Evolutionary conservation across 2,888 invertebrate species (phyloP), one percentile per base, ranked within the genome.

Genomic region (Zygogramma bicolorata): DNA sequence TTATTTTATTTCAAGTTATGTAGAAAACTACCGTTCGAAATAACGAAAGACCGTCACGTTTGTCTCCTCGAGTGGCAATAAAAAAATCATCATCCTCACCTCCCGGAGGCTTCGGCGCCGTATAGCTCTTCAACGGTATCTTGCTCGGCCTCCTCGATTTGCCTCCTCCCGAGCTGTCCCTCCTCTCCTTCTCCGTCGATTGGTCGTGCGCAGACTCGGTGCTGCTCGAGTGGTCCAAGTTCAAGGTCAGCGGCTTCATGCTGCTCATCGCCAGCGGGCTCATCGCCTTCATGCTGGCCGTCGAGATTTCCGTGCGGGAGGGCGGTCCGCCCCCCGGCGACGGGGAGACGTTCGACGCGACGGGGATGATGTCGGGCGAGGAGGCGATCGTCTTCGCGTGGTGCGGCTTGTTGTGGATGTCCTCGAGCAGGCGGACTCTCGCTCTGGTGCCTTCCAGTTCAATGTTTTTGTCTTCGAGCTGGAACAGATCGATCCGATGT

Each of bases 381-480:
- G 85, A 81, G 61, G 71, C 75, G 60, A 80, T 78, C 65, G 77
- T 77, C 38, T 68, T 69, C 20, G 77, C n/a, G 57, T 0, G 84
- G 81, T 76, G n/a, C n/a, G n/a, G n/a, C n/a, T n/a, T n/a, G n/a
- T 82, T 85, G 70, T 86, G 87, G 59, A 85, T 84, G 76, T 91
- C 88, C 83, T 94, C 94, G 75, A 94, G 87, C 76, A 94, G 90
- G n/a, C 95, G 90, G 70, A 94, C 90, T 70, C 92, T 91, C 0
- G 95, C 95, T 75, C 91, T 89, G 15, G 95, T 94, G n/a, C 95
- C 94, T 86, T 95, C 95, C 81, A 95, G 83, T 85, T 95, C 94
- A 81, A 95, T 94, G 82, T 92, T 93, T 84, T 93, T 92, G 86
- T 95, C 95, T 86, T 94, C 94, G 81, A 95, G 87, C 94, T 95